phyloP scores from a whole-genome alignment of 1,140 invertebrate species.

The Pararge aegeria region DNA sequence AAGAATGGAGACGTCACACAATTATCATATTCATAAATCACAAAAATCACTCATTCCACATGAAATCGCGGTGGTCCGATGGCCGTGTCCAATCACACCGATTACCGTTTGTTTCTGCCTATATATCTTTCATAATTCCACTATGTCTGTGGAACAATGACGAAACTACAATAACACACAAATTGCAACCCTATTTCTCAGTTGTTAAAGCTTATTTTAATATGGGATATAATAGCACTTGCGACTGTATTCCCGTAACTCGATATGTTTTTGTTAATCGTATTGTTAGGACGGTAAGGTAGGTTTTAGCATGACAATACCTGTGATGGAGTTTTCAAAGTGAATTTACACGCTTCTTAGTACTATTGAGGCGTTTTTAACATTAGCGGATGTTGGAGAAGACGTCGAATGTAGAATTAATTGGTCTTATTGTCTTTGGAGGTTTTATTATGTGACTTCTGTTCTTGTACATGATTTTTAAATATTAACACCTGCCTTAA shows the following conservation, averaged over 20 bases:
- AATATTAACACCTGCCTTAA: too few relatives aligned
- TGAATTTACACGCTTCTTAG: slow-evolving; percentile 23
- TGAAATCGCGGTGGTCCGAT: slow-evolving; percentile 34
- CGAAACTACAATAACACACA: not conserved
- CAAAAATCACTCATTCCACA: slow-evolving; percentile 27
- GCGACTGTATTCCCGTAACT: not conserved
- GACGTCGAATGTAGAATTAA: slow-evolving; percentile 42
- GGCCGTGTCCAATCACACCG: slow-evolving; percentile 50
- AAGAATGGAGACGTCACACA: slow-evolving; percentile 13
- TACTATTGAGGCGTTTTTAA: slow-evolving; percentile 17
- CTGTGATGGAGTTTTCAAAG: slow-evolving; percentile 7
- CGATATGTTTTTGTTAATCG: not conserved
- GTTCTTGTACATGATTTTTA: too few relatives aligned
- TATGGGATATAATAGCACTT: not conserved
- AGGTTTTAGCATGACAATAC: not conserved
- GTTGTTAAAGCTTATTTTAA: not conserved
- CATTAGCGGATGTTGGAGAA: slow-evolving; percentile 12
- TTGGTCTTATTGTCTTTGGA: slow-evolving; percentile 37
- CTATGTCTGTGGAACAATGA: slow-evolving; percentile 4
- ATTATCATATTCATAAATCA: slow-evolving; percentile 38
- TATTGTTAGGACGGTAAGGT: not conserved
- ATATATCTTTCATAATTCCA: slow-evolving; percentile 24
- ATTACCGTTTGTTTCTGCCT: slow-evolving; percentile 54
- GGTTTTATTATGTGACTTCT: not conserved
- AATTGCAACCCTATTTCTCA: not conserved